Evolutionary conservation across 2,113 vertebrate species (phyloP).

Genomic region (Trichomycterus rosablanca): DNA sequence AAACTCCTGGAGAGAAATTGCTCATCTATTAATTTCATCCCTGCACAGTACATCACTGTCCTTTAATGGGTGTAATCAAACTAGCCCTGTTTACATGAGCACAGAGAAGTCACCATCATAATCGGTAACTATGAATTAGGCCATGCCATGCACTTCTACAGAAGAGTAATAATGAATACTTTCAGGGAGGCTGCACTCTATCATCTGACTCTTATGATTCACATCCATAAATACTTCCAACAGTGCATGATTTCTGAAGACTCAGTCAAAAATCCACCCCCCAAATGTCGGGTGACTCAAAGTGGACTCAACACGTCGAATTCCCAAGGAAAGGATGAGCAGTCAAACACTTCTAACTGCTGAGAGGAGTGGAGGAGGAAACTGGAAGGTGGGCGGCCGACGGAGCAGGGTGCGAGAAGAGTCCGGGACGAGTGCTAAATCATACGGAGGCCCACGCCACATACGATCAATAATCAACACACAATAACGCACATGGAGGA

Average conservation of each 20-base stretch:
- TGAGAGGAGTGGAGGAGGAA: conserved; percentile 21
- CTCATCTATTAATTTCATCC: too few species aligned
- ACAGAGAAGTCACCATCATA: too few species aligned
- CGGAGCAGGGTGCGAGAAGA: conserved; percentile 48
- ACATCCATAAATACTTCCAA: background rate
- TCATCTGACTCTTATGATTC: background rate
- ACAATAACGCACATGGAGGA: conserved; percentile 22
- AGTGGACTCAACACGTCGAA: conserved; percentile 32
- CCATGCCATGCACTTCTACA: too few species aligned
- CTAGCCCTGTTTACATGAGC: too few species aligned
- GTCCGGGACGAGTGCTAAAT: conserved; percentile 63
- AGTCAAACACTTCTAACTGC: conserved; percentile 22
- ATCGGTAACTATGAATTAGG: too few species aligned
- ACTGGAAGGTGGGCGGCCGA: conserved; percentile 57
- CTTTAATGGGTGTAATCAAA: too few species aligned
- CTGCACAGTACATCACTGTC: too few species aligned
- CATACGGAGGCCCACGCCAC: conserved; percentile 57
- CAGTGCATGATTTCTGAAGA: too few species aligned
- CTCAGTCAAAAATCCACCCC: conserved; percentile 5
- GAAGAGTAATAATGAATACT: too few species aligned
- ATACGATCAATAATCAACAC: conserved; percentile 63
- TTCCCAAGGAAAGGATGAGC: conserved; percentile 21
- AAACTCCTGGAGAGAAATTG: too few species aligned
- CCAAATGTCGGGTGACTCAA: conserved; percentile 19
- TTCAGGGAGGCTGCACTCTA: background rate